phyloP scores from a whole-genome alignment of 2,888 invertebrate genomes.

The Scaptomyza caliginosa region DNA sequence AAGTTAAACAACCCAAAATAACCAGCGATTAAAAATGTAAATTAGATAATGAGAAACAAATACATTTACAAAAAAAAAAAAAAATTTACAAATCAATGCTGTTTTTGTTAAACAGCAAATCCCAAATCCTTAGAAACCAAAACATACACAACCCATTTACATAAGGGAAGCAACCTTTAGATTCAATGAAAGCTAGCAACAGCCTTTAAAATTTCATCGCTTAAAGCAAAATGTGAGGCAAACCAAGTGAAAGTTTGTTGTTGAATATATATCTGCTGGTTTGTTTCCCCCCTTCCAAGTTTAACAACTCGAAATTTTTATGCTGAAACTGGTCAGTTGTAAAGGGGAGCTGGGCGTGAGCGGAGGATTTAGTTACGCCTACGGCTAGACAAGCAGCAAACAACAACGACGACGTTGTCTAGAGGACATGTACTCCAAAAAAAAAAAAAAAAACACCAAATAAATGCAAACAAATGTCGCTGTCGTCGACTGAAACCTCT shows the following conservation, averaged over 20 bases:
- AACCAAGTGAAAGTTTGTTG: constrained; percentile 8
- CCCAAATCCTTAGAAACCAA: neutral
- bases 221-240: neutral
- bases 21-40: constrained; percentile 10
- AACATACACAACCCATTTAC: neutral
- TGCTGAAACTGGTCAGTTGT: constrained; percentile 15
- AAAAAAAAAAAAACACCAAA: constrained; percentile 40
- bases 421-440: constrained; percentile 52
- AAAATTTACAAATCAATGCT: constrained; percentile 6
- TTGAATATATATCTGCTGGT: neutral
- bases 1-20: neutral
- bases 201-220: neutral
- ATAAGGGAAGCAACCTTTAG: neutral
- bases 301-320: constrained; percentile 1
- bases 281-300: neutral
- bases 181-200: neutral
- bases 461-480: constrained; percentile 75
- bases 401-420: constrained; percentile 13
- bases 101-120: neutral
- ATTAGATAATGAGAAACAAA: constrained; percentile 7
- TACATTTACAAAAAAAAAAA: constrained; percentile 17
- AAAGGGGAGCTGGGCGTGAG: neutral
- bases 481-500: constrained; percentile 26
- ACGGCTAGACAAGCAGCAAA: constrained; percentile 40
- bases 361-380: constrained; percentile 28